A percentile compares a stretch with the other conserved stretches of the same genome.
phyloP scores from a whole-genome alignment of 2,888 invertebrate species.

The Tetragonula carbonaria region DNA sequence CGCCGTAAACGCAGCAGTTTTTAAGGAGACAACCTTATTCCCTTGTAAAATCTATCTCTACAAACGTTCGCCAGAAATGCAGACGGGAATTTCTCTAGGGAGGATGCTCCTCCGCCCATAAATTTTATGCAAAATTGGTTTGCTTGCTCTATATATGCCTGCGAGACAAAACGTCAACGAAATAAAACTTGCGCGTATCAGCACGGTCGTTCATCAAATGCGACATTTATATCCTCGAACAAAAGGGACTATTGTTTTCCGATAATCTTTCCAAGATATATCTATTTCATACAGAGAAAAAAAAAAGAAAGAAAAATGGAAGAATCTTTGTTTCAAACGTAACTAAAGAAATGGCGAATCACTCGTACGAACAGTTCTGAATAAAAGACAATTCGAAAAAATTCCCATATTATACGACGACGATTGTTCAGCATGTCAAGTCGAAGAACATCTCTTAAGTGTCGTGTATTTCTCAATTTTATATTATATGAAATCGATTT shows the following conservation, averaged over 20 bases:
- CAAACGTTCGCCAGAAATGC: constrained; percentile 20
- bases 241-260: constrained; percentile 1
- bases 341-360: neutral
- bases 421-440: neutral
- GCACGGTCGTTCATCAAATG: constrained; percentile 32
- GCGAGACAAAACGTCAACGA: constrained; percentile 40
- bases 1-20: constrained; percentile 23
- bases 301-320: no score
- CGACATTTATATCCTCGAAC: constrained; percentile 37
- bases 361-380: neutral
- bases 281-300: neutral
- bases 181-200: constrained; percentile 47
- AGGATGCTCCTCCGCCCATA: constrained; percentile 32
- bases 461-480: neutral
- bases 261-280: neutral
- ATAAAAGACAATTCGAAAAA: neutral
- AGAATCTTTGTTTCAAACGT: neutral
- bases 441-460: neutral
- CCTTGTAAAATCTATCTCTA: constrained; percentile 45
- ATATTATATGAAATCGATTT: no score
- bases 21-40: constrained; percentile 44
- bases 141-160: constrained; percentile 11
- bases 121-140: constrained; percentile 51
- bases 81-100: constrained; percentile 46
- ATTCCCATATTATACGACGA: neutral